Evolutionary conservation across 2,888 invertebrate genomes (phyloP).

Genomic region (Hydrotaea cyrtoneurina): DNA sequence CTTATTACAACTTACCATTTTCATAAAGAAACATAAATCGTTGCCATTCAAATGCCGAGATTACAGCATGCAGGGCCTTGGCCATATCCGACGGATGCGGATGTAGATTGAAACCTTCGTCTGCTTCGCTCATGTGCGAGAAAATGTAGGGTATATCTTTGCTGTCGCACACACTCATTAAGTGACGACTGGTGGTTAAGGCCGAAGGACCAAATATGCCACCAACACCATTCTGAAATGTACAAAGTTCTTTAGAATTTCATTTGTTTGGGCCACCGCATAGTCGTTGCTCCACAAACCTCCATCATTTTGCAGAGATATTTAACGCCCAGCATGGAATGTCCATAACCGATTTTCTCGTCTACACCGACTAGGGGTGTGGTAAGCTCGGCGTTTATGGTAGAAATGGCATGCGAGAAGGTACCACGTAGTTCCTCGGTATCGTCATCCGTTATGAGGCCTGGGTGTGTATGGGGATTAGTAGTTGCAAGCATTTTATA

Average conservation of each 20-base stretch:
- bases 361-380: conserved; percentile 73
- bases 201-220: conserved; percentile 92
- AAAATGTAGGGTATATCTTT: conserved; percentile 93
- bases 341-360: conserved; percentile 81
- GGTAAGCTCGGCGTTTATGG: conserved; percentile 75
- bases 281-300: conserved; percentile 78
- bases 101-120: conserved; percentile 85
- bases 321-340: conserved; percentile 82
- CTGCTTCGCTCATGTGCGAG: conserved; percentile 86
- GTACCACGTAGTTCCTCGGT: conserved; percentile 73
- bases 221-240: conserved; percentile 85
- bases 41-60: conserved; percentile 89
- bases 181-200: conserved; percentile 85
- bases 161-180: conserved; percentile 90
- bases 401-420: conserved; percentile 77
- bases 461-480: conserved; percentile 64
- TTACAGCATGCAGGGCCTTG: conserved; percentile 85
- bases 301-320: conserved; percentile 82
- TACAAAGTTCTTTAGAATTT: background rate
- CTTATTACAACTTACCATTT: conserved; percentile 35
- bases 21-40: conserved; percentile 89
- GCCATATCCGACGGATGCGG: conserved; percentile 85
- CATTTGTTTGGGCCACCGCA: too few relatives aligned
- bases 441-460: conserved; percentile 76
- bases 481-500: too few relatives aligned